These are phyloP conservation scores for Melozone crissalis DNA, from an alignment of 2,113 vertebrate genomes.

Conservation along the genomic window DNA sequence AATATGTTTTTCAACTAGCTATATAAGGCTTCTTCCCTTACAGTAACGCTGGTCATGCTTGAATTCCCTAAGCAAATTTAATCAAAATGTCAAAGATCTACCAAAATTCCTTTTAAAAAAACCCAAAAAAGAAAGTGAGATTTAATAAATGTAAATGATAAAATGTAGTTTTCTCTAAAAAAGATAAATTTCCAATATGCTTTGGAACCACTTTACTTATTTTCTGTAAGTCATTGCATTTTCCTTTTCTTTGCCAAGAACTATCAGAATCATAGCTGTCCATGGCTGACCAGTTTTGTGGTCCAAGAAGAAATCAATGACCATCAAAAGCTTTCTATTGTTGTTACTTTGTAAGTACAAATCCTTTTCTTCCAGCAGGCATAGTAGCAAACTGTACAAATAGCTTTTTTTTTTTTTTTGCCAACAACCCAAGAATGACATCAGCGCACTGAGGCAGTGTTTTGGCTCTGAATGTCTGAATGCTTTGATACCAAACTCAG, in stretches of 20 bases:
- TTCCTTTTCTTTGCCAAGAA: slow-evolving; percentile 19
- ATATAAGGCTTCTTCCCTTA: neutral
- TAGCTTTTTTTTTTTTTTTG: neutral
- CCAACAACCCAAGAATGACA: neutral
- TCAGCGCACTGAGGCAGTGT: neutral
- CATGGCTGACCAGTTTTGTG: neutral
- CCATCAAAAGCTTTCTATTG: slow-evolving; percentile 1
- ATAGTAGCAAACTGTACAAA: neutral
- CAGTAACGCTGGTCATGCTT: neutral
- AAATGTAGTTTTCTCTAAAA: slow-evolving; percentile 9
- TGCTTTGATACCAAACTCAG: neutral
- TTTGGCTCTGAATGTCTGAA: neutral
- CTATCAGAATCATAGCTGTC: neutral
- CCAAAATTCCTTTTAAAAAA: neutral
- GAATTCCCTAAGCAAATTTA: slow-evolving; percentile 4
- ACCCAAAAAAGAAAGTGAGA: neutral
- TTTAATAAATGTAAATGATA: neutral
- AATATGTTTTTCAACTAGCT: neutral
- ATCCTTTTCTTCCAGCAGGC: neutral
- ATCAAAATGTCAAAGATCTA: slow-evolving; percentile 12
- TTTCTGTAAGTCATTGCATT: slow-evolving; percentile 16
- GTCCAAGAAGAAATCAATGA: slow-evolving; percentile 25
- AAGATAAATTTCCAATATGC: neutral
- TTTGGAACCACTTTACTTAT: neutral
- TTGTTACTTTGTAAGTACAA: neutral